Evolutionary conservation across 2,797 vertebrate genomes (phyloP).

Genomic region (Thalassophryne amazonica): DNA sequence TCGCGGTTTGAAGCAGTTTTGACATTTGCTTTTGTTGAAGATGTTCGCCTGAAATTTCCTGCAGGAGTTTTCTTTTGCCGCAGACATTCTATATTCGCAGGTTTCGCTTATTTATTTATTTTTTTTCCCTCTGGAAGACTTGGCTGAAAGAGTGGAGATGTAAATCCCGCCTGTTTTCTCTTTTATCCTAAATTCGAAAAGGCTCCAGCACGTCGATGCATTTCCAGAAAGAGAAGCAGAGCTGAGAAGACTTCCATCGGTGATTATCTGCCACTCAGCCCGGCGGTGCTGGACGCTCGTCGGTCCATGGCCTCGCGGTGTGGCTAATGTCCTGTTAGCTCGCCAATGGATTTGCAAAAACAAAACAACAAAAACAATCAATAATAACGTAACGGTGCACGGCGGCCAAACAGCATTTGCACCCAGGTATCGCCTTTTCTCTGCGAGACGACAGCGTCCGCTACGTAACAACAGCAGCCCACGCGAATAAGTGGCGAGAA

Average conservation of each 20-base stretch:
- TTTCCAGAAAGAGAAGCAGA: conserved; percentile 31
- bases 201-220: conserved; percentile 44
- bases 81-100: conserved; percentile 88
- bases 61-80: conserved; percentile 91
- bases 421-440: conserved; percentile 18
- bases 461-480: conserved; percentile 20
- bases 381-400: conserved; percentile 62
- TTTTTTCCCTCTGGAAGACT: background rate
- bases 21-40: conserved; percentile 99
- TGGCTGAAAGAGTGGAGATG: background rate
- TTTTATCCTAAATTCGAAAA: conserved; percentile 47
- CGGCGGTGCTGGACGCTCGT: conserved; percentile 35
- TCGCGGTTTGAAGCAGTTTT: conserved; percentile 97
- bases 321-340: conserved; percentile 74
- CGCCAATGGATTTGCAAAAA: conserved; percentile 36
- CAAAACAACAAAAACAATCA: too few relatives aligned
- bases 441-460: conserved; percentile 15
- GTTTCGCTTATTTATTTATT: conserved; percentile 2
- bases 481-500: conserved; percentile 7
- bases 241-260: conserved; percentile 38
- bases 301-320: conserved; percentile 75
- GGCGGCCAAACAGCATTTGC: conserved; percentile 49
- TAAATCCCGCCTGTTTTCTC: conserved; percentile 34
- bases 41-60: conserved; percentile 98
- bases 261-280: conserved; percentile 63